Evolutionary conservation across 2,113 vertebrate genomes (phyloP).

Genomic region (Coreoperca whiteheadi): DNA sequence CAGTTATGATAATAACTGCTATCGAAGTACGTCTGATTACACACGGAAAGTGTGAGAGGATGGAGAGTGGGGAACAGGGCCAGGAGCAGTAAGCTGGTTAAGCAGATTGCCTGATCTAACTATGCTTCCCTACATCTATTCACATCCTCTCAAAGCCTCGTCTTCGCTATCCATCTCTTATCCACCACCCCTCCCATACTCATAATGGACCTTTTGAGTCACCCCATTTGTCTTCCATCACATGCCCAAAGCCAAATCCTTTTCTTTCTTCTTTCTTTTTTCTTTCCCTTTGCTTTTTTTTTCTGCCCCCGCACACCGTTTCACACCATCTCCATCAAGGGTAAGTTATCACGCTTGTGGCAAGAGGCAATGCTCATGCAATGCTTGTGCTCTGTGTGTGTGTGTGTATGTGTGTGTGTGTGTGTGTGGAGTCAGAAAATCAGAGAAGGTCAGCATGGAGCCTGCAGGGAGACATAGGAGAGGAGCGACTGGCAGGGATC

Average conservation of each 20-base stretch:
- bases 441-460: conserved; percentile 74
- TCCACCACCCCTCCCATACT: conserved; percentile 39
- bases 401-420: conserved; percentile 32
- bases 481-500: conserved; percentile 71
- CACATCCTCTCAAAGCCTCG: conserved; percentile 66
- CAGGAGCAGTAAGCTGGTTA: conserved; percentile 71
- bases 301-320: conserved; percentile 41
- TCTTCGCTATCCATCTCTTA: conserved; percentile 61
- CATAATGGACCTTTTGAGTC: conserved; percentile 77
- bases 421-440: conserved; percentile 47
- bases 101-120: conserved; percentile 68
- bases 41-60: conserved; percentile 55
- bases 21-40: conserved; percentile 61
- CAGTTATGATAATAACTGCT: conserved; percentile 53
- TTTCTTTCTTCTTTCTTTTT: conserved; percentile 47
- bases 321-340: conserved; percentile 70
- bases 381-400: conserved; percentile 11
- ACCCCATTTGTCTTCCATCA: conserved; percentile 75
- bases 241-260: conserved; percentile 74
- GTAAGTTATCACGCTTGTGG: conserved; percentile 57
- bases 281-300: conserved; percentile 40
- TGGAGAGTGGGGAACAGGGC: conserved; percentile 45
- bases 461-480: conserved; percentile 69
- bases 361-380: conserved; percentile 9
- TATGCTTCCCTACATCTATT: conserved; percentile 68